These are phyloP conservation scores for Orthosia gracilis DNA, from an alignment of 2,888 invertebrate genomes.

Conservation along the genomic window DNA sequence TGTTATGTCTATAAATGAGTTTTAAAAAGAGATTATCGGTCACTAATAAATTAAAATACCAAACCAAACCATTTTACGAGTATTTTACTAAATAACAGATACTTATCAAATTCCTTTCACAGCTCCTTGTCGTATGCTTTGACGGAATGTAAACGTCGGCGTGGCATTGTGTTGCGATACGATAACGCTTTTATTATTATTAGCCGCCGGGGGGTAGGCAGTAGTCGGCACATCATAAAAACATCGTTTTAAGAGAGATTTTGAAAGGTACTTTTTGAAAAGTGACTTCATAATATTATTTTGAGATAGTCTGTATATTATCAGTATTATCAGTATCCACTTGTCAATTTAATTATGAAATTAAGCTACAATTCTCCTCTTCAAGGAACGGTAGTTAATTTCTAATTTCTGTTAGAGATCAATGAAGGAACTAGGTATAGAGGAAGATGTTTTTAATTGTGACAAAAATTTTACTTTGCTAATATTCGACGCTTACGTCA, in stretches of 20 bases:
- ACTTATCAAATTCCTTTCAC: slow-evolving; percentile 53
- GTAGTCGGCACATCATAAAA: slow-evolving; percentile 75
- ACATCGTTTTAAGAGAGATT: slow-evolving; percentile 59
- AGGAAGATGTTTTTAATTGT: no score
- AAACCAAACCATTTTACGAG: not conserved
- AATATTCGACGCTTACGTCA: not conserved
- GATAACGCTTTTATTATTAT: slow-evolving; percentile 89
- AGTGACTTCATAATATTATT: slow-evolving; percentile 3
- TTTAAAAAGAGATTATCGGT: not conserved
- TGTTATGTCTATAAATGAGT: not conserved
- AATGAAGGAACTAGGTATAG: no score
- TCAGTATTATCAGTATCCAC: not conserved
- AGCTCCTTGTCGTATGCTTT: slow-evolving; percentile 75
- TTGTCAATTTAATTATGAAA: not conserved
- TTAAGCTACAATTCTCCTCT: no score
- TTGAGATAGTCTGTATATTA: not conserved
- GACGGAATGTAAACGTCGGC: slow-evolving; percentile 87
- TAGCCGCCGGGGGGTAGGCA: slow-evolving; percentile 74
- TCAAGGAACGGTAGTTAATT: no score
- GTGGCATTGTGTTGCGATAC: slow-evolving; percentile 85
- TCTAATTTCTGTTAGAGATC: no score
- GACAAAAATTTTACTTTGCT: no score
- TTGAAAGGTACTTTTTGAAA: slow-evolving; percentile 7
- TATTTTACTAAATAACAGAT: not conserved
- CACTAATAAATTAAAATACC: not conserved